Evolutionary conservation across 2,113 vertebrate genomes (phyloP).

Genomic region (Dipodomys ordii): DNA sequence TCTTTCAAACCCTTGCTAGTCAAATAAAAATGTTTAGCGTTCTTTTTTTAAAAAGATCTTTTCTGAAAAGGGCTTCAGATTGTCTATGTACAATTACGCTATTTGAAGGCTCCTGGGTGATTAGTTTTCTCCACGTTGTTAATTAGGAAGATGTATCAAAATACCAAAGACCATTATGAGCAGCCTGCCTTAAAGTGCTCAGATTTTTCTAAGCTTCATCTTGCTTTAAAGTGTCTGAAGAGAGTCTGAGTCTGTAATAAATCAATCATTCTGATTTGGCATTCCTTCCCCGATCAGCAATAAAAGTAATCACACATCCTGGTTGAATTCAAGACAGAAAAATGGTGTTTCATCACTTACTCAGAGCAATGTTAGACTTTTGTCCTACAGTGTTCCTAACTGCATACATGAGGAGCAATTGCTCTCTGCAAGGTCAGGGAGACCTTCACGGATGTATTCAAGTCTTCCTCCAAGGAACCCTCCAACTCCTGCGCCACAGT

Average conservation of each 20-base stretch:
- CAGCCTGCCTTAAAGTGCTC: neutral
- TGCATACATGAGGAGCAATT: neutral
- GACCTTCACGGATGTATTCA: neutral
- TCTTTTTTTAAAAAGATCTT: constrained; percentile 18
- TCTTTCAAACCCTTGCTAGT: neutral
- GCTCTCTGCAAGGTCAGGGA: neutral
- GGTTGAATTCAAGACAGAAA: constrained; percentile 11
- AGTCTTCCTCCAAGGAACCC: neutral
- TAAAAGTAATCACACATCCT: neutral
- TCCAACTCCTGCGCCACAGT: neutral
- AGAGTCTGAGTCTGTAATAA: neutral
- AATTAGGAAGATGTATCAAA: constrained; percentile 59
- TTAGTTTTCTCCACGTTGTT: constrained; percentile 51
- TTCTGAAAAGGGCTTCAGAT: neutral
- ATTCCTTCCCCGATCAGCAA: neutral
- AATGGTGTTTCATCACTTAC: neutral
- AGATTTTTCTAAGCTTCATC: neutral
- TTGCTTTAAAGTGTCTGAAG: constrained; percentile 23
- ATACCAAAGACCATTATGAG: constrained; percentile 40
- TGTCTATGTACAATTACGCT: constrained; percentile 42
- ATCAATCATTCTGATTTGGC: neutral
- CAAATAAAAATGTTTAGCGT: neutral
- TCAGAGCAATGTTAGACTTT: neutral
- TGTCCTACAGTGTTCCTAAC: neutral
- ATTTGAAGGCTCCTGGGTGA: constrained; percentile 4